phyloP scores from a whole-genome alignment of 2,888 invertebrate species.

The Lasioglossum oenotherae region DNA sequence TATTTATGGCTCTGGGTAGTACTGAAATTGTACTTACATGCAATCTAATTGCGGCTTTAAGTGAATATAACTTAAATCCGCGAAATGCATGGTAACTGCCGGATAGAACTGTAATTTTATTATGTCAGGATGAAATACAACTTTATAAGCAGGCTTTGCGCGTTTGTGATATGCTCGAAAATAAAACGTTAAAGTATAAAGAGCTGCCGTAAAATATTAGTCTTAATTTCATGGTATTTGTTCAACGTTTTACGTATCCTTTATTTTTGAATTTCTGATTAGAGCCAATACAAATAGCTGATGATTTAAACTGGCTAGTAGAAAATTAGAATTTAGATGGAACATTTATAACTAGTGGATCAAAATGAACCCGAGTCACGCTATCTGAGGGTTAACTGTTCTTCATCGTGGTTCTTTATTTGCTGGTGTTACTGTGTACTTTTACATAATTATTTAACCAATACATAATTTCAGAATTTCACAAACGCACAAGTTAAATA shows the following conservation, averaged over 20 bases:
- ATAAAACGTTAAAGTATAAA: not conserved
- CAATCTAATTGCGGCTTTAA: not conserved
- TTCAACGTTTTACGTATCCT: too few relatives aligned
- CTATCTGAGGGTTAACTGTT: slow-evolving; percentile 1
- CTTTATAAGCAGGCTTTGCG: not conserved
- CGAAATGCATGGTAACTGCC: not conserved
- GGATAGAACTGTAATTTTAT: not conserved
- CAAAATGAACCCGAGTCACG: not conserved
- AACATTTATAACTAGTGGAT: not conserved
- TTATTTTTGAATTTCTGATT: too few relatives aligned
- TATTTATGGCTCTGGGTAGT: not conserved
- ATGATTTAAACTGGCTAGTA: not conserved
- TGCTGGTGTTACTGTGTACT: not conserved
- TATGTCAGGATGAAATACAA: not conserved
- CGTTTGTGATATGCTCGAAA: not conserved
- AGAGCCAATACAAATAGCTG: not conserved
- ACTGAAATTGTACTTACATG: not conserved
- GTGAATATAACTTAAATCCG: slow-evolving; percentile 5
- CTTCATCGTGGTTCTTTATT: not conserved
- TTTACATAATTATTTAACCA: not conserved
- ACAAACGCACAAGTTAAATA: not conserved
- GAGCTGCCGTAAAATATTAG: too few relatives aligned
- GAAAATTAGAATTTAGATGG: not conserved
- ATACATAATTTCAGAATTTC: not conserved
- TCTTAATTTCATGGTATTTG: too few relatives aligned